Base-by-base conservation (phyloP, 92 coral and sea anemone genomes). In the Zoanthus sansibaricus region DNA sequence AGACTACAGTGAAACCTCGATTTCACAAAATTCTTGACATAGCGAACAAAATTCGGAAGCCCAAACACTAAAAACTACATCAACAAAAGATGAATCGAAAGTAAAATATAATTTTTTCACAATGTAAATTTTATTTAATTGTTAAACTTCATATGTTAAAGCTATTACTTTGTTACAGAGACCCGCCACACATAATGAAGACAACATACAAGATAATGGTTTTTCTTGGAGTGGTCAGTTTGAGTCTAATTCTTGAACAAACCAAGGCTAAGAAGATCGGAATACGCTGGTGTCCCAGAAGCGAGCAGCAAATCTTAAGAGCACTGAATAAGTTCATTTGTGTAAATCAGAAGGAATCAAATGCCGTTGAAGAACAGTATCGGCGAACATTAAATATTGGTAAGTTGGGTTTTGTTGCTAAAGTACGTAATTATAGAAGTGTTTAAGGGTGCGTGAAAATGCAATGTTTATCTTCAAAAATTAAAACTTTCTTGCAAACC, bases 281-380 rank as follows among this genome's bases (percentile, higher is more conserved):
- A 4, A 32, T 75, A 3, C 78, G 78, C 3, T 75, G 78, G 78
- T 75, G 78, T 9, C 78, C 78, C 6, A 75, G 78, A 48, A 75
- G 37, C 1, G 14, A 10, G 37, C 78, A 46, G n/a, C 58, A 75
- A 47, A 52, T 48, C 15, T 30, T 45, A 47, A 48, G 20, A n/a
- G 59, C 20, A 15, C 10, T 72, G 77, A 16, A 45, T 9, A 21
- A 16, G 21, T 30, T 45, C 37, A 75, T 75, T 31, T 75, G 78
- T 18, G 61, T 30, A n/a, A 30, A 25, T 33, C 25, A 3, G 11
- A 25, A 51, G 20, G 78, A 75, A 31, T 75, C 78, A 16, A 75
- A 75, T 13, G 21, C 78, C 16, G 78, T 46, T 75, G 78, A 75
- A 75, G 78, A 47, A 51, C 58, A 9, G 1, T 31, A 75, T 18